Base-by-base conservation (phyloP, 2,113 vertebrate genomes). In the Origma solitaria region DNA sequence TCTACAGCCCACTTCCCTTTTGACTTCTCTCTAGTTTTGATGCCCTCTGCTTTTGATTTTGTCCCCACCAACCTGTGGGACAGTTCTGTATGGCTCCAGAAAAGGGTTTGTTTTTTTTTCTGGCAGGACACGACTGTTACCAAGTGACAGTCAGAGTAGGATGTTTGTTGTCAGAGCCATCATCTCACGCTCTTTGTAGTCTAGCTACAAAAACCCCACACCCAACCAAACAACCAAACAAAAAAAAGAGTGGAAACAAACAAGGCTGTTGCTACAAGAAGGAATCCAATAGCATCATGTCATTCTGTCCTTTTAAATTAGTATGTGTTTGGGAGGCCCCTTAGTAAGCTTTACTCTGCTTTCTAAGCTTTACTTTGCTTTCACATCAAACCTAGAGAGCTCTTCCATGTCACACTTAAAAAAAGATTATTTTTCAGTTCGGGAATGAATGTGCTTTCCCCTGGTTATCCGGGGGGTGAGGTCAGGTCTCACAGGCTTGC, bases 11-110 rank as follows among this genome's bases (percentile, higher is more conserved):
- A 24, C 33, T 44, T 75, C 9, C 9, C 68, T 92, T 92, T n/a
- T 56, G 18, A 60, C 22, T 86, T 56, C 6, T 33, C 31, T 40
- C 33, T 21, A 37, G 37, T 68, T 90, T 61, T 72, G 37, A 40
- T 45, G 31, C 7, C 14, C n/a, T 90, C n/a, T 60, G 28, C 13
- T 79, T 38, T 53, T 19, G 11, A 22, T 65, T 85, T 78, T 61
- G 42, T 53, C 13, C 40, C 14, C 15, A 10, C 11, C 1, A 6
- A 10, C 9, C 14, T 33, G n/a, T 0, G 2, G 16, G 23, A 3
- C 15, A 22, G 23, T 71, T 35, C 72, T 84, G 15, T 30, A 13
- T 21, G 31, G 19, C 28, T 73, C 37, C 37, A 94, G 64, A 25
- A 35, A 51, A 84, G 54, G 6, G 12, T 3, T 8, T 0, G 0